Conservation (phyloP, 2,888 invertebrate species). For the Phorcus lineatus region DNA sequence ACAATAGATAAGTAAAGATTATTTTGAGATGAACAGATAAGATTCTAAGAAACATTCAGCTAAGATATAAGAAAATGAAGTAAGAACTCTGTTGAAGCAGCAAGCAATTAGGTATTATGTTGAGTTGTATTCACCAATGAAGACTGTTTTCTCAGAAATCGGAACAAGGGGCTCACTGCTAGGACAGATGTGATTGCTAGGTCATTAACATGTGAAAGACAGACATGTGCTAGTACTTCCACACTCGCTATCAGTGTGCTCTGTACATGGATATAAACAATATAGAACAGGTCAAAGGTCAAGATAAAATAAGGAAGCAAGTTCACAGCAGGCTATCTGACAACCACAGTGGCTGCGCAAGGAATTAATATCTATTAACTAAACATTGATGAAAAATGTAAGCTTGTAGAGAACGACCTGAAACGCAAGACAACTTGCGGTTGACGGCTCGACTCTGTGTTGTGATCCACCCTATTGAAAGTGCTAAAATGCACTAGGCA, state of each 20-base stretch:
- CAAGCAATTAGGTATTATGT: too few species aligned
- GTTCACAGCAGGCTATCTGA: slow-evolving; percentile 10
- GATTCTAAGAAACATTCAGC: too few species aligned
- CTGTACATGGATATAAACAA: slow-evolving; percentile 2
- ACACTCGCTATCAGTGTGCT: slow-evolving; percentile 1
- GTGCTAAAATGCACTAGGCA: too few species aligned
- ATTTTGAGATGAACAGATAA: too few species aligned
- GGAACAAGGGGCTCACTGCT: slow-evolving; percentile 3
- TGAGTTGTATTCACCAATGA: too few species aligned
- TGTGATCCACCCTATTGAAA: too few species aligned
- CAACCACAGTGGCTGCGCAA: slow-evolving; percentile 12
- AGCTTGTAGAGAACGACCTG: neutral
- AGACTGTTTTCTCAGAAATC: slow-evolving; percentile 18
- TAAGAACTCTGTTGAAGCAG: too few species aligned
- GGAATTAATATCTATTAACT: neutral
- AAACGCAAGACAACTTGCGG: neutral
- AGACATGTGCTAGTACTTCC: slow-evolving; percentile 14
- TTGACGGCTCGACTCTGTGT: neutral
- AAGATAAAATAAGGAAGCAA: slow-evolving; percentile 24
- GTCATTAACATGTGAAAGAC: slow-evolving; percentile 11
- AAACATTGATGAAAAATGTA: slow-evolving; percentile 18
- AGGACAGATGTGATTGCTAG: slow-evolving; percentile 6
- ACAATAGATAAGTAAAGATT: too few species aligned
- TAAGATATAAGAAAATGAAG: too few species aligned
- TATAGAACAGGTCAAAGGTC: slow-evolving; percentile 14